phyloP scores from a whole-genome alignment of 2,797 vertebrate species.

The Botia almorhae region DNA sequence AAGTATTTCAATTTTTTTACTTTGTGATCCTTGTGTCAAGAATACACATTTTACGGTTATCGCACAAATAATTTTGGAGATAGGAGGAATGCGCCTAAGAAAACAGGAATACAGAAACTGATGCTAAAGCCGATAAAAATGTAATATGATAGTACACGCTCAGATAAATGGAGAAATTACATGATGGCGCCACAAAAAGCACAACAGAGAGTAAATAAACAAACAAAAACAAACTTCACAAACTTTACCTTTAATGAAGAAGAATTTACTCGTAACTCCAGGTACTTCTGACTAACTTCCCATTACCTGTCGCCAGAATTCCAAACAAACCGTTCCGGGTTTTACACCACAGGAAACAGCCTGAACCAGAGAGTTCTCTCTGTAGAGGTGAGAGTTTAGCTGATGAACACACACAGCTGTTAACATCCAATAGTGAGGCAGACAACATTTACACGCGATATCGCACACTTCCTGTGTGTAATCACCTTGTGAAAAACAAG shows the following conservation, averaged over 20 bases:
- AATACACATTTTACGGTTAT: not conserved
- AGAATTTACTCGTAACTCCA: not conserved
- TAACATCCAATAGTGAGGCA: not conserved
- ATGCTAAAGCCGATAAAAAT: not conserved
- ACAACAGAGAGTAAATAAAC: not conserved
- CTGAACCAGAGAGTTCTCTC: not conserved
- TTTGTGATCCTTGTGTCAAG: not conserved
- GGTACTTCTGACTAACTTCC: not conserved
- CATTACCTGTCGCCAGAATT: not conserved
- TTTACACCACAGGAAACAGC: not conserved
- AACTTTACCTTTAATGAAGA: not conserved
- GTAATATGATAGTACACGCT: not conserved
- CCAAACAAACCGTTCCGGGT: not conserved
- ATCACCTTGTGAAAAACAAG: slow-evolving; percentile 30
- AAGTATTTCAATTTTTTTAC: not conserved
- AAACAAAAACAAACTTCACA: not conserved
- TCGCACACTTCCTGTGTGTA: slow-evolving; percentile 1
- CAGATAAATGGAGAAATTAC: not conserved
- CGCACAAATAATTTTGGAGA: not conserved
- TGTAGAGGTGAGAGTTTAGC: not conserved
- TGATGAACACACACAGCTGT: not conserved
- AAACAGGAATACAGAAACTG: not conserved
- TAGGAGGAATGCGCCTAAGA: not conserved
- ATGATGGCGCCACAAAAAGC: not conserved
- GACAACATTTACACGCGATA: not conserved